Conservation (phyloP, 2,888 invertebrate genomes). For the Meteorus cinctellus region DNA sequence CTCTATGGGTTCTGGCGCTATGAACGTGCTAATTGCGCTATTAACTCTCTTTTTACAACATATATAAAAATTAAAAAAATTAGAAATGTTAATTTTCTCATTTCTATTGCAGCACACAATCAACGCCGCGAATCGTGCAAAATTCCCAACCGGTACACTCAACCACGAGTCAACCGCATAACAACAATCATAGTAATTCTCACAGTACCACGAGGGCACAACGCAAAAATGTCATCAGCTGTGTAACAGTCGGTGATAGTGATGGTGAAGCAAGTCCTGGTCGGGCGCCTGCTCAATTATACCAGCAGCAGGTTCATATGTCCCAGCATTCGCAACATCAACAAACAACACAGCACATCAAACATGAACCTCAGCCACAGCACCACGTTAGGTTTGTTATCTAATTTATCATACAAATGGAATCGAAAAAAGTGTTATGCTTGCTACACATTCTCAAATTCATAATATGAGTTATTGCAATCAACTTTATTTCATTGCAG, state of each 20-base stretch:
- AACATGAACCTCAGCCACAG: constrained; percentile 76
- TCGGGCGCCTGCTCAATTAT: constrained; percentile 72
- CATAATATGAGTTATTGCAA: background rate
- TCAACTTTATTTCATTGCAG: constrained; percentile 55
- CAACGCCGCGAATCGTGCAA: constrained; percentile 66
- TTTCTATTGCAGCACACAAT: constrained; percentile 63
- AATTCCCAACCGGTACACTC: constrained; percentile 63
- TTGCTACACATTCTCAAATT: background rate
- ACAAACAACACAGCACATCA: constrained; percentile 73
- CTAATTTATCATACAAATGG: background rate
- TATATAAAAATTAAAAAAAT: background rate
- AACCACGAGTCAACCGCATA: constrained; percentile 58
- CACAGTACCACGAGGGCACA: constrained; percentile 65
- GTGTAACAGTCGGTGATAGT: constrained; percentile 85
- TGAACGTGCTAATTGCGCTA: background rate
- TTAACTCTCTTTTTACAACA: background rate
- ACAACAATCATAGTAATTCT: constrained; percentile 51
- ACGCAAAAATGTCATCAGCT: constrained; percentile 85
- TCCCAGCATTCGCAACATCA: constrained; percentile 67
- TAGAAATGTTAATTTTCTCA: constrained; percentile 30
- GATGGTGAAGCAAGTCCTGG: constrained; percentile 81
- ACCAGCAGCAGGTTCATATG: constrained; percentile 56
- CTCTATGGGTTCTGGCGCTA: background rate
- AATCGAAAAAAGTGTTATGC: background rate
- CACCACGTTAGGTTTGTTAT: constrained; percentile 67